A percentile compares a stretch with the other conserved stretches of the same genome.
phyloP scores from a whole-genome alignment of 2,797 vertebrate species.

The Pangasius mekongensis region DNA sequence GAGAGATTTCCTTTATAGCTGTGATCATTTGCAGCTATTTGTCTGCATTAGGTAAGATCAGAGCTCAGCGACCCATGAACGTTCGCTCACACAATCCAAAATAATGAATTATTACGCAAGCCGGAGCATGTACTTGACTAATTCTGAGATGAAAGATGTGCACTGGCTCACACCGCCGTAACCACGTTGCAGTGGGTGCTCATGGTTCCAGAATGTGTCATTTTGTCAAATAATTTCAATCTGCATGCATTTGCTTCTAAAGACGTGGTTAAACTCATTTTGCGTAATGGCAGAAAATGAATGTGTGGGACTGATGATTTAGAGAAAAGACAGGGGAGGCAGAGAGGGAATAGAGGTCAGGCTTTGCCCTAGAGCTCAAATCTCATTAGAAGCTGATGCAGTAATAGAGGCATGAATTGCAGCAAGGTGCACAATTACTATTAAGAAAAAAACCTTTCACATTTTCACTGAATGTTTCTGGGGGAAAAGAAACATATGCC shows the following conservation, averaged over 20 bases:
- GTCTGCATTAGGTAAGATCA: not conserved
- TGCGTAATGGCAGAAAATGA: constrained; percentile 13
- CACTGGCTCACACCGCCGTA: not conserved
- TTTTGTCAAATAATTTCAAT: not conserved
- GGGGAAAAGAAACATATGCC: too few species aligned
- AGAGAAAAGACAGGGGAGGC: not conserved
- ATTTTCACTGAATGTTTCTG: not conserved
- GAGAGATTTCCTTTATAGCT: not conserved
- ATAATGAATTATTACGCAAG: not conserved
- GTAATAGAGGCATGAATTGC: constrained; percentile 24
- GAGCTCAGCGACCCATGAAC: not conserved
- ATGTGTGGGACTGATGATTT: constrained; percentile 5
- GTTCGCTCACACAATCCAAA: not conserved
- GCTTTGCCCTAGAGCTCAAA: constrained; percentile 36
- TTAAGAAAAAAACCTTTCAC: constrained; percentile 1
- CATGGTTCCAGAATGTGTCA: not conserved
- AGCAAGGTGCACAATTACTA: constrained; percentile 32
- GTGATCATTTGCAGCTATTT: not conserved
- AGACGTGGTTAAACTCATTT: not conserved
- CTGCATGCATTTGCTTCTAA: not conserved
- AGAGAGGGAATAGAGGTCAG: not conserved
- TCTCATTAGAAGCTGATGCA: constrained; percentile 27
- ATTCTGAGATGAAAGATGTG: not conserved
- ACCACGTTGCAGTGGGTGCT: too few species aligned
- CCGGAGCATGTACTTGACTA: not conserved